These are phyloP conservation scores for Promerops cafer DNA, from an alignment of 2,113 vertebrate genomes.

Conservation along the genomic window DNA sequence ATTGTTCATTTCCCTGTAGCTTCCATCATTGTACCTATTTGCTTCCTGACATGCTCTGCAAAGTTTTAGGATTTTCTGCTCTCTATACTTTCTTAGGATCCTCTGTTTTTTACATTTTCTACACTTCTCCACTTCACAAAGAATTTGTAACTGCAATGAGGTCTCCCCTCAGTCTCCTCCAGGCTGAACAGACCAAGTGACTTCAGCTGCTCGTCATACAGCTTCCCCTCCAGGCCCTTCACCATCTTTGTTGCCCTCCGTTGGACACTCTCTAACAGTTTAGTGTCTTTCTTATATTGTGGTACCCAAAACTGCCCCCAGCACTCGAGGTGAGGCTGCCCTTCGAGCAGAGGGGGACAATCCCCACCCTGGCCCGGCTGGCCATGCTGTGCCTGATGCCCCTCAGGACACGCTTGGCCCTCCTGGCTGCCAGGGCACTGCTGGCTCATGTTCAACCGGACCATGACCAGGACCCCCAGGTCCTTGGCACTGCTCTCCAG, in stretches of 20 bases:
- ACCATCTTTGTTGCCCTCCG: not conserved
- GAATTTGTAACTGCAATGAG: not conserved
- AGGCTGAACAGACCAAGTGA: not conserved
- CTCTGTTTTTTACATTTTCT: too few relatives aligned
- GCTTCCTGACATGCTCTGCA: too few relatives aligned
- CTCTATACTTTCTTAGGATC: too few relatives aligned
- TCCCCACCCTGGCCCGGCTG: accelerated
- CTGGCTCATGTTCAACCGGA: not conserved
- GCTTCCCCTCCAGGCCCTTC: not conserved
- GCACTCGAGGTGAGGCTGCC: accelerated
- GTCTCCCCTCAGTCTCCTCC: not conserved
- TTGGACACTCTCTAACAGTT: not conserved
- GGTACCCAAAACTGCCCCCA: not conserved
- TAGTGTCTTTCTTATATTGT: not conserved
- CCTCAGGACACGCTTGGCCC: accelerated
- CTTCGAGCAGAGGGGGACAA: accelerated
- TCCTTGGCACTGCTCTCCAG: not conserved
- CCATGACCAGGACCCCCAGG: accelerated
- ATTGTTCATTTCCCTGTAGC: too few relatives aligned
- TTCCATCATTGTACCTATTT: too few relatives aligned
- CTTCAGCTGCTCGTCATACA: accelerated
- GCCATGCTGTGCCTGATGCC: accelerated
- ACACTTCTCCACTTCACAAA: too few relatives aligned
- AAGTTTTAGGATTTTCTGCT: too few relatives aligned
- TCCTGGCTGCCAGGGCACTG: not conserved